Conservation (phyloP, 2,888 invertebrate genomes). For the Notodonta ziczac region DNA sequence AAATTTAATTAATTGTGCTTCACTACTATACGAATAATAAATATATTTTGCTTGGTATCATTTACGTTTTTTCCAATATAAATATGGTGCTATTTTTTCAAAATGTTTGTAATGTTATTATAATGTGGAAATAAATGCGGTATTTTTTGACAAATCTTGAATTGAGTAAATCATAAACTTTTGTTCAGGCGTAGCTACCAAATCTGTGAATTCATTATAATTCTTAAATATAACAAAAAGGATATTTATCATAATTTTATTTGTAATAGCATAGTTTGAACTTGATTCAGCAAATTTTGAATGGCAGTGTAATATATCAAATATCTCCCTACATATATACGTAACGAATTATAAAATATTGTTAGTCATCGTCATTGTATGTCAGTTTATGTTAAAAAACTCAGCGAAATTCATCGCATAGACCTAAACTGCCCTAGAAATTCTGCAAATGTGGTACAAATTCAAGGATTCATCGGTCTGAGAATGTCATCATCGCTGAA, state of each 20-base stretch:
- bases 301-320: slow-evolving; percentile 60
- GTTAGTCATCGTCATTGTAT: background rate
- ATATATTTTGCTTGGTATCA: slow-evolving; percentile 4
- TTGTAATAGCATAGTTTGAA: slow-evolving; percentile 33
- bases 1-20: slow-evolving; percentile 2
- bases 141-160: background rate
- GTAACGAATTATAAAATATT: background rate
- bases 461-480: background rate
- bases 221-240: background rate
- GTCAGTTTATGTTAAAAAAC: background rate
- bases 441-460: background rate
- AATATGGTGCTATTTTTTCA: no score
- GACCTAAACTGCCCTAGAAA: background rate
- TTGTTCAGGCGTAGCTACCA: background rate
- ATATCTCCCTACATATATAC: slow-evolving; percentile 6
- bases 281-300: slow-evolving; percentile 48
- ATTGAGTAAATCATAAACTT: background rate
- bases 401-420: background rate
- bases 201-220: background rate
- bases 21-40: slow-evolving; percentile 12
- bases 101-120: no score
- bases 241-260: background rate
- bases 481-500: background rate
- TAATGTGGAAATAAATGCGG: no score
- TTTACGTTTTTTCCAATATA: background rate